These are phyloP conservation scores for Limnephilus lunatus DNA, from an alignment of 2,888 invertebrate genomes.

Conservation along the genomic window DNA sequence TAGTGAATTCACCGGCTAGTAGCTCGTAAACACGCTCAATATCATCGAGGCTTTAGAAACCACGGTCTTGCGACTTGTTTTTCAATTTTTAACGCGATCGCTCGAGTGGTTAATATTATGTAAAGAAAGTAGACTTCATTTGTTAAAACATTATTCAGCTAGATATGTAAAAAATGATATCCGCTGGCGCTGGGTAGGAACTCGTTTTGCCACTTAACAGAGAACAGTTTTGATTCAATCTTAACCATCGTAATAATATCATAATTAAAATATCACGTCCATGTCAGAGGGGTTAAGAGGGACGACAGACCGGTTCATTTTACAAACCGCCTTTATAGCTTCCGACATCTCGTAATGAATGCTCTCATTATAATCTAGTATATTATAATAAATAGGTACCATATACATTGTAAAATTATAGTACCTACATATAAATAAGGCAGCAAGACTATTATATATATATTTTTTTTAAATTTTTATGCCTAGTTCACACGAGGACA, in stretches of 20 bases:
- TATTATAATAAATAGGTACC: neutral
- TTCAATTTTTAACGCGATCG: no score
- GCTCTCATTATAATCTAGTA: neutral
- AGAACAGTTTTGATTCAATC: neutral
- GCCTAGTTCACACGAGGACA: no score
- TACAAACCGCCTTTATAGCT: neutral
- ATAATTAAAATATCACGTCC: neutral
- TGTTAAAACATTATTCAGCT: neutral
- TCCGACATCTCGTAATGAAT: neutral
- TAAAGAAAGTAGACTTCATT: neutral
- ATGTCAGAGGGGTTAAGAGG: neutral
- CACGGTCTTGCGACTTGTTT: no score
- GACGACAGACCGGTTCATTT: neutral
- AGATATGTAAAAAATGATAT: neutral
- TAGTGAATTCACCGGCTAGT: no score
- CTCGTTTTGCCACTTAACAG: neutral
- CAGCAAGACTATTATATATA: no score
- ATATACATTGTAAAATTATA: no score
- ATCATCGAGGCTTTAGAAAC: no score
- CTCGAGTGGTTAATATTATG: neutral
- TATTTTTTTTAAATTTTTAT: no score
- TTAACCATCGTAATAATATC: neutral
- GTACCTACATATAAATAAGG: no score
- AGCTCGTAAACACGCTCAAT: no score
- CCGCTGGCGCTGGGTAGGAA: neutral